Evolutionary conservation across 2,888 invertebrate species (phyloP).

Genomic region (Noctuana brunneofusca): DNA sequence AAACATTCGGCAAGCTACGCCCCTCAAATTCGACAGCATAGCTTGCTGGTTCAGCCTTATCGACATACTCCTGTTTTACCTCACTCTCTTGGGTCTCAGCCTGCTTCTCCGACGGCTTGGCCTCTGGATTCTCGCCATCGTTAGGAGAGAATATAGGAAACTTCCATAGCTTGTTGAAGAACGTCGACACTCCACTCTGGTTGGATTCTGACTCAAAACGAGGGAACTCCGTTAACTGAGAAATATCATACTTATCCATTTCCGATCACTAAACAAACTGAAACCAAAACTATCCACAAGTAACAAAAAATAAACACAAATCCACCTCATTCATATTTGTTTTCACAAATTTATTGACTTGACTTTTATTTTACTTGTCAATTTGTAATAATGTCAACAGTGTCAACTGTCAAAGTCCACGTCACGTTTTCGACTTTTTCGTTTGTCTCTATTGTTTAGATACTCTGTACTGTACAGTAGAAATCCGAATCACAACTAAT

Average conservation of each 20-base stretch:
- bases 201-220: slow-evolving; percentile 89
- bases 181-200: slow-evolving; percentile 87
- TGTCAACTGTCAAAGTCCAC: too few relatives aligned
- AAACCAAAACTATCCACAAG: background rate
- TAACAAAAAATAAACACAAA: slow-evolving; percentile 15
- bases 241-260: slow-evolving; percentile 76
- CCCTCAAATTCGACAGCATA: slow-evolving; percentile 85
- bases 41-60: slow-evolving; percentile 62
- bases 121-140: slow-evolving; percentile 57
- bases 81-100: slow-evolving; percentile 51
- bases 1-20: slow-evolving; percentile 92
- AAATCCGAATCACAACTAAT: too few relatives aligned
- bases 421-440: too few relatives aligned
- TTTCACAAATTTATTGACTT: too few relatives aligned
- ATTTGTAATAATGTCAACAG: too few relatives aligned
- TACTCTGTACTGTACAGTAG: too few relatives aligned
- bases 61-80: slow-evolving; percentile 54
- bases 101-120: slow-evolving; percentile 46
- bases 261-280: background rate
- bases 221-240: slow-evolving; percentile 77
- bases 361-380: too few relatives aligned
- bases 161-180: slow-evolving; percentile 89
- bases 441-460: too few relatives aligned
- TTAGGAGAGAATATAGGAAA: slow-evolving; percentile 83
- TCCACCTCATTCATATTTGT: slow-evolving; percentile 14